These are phyloP conservation scores for Laticauda laticaudata DNA, from an alignment of 2,113 vertebrate genomes.

Conservation along the genomic window DNA sequence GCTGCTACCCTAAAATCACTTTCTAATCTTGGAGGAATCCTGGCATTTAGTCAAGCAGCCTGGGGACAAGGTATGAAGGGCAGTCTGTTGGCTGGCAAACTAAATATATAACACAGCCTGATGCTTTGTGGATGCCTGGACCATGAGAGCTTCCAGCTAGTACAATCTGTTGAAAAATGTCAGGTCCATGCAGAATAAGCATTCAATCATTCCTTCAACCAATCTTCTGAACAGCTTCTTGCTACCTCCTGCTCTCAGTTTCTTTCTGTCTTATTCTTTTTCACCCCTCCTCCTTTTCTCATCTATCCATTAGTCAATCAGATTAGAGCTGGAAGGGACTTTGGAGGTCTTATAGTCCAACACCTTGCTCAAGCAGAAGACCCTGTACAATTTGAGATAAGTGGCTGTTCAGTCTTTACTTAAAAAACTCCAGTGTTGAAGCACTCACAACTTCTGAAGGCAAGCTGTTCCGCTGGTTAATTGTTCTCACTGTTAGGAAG, in stretches of 20 bases:
- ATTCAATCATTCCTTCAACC: constrained; percentile 3
- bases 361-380: background rate
- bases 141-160: background rate
- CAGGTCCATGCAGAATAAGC: background rate
- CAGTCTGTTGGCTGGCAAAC: background rate
- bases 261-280: background rate
- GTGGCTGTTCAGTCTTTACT: background rate
- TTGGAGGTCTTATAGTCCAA: background rate
- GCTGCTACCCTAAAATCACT: constrained; percentile 4
- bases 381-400: background rate
- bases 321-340: background rate
- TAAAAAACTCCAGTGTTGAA: background rate
- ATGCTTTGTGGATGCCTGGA: background rate
- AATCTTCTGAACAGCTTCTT: background rate
- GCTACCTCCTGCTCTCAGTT: background rate
- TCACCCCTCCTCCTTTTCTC: background rate
- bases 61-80: constrained; percentile 15
- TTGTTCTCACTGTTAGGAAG: background rate
- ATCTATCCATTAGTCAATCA: background rate
- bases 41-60: background rate
- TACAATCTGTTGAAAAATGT: background rate
- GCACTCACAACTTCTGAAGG: background rate
- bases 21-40: constrained; percentile 16
- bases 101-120: background rate
- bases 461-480: no score